These are phyloP conservation scores for Scomber japonicus DNA, from an alignment of 2,113 vertebrate species.

Conservation along the genomic window DNA sequence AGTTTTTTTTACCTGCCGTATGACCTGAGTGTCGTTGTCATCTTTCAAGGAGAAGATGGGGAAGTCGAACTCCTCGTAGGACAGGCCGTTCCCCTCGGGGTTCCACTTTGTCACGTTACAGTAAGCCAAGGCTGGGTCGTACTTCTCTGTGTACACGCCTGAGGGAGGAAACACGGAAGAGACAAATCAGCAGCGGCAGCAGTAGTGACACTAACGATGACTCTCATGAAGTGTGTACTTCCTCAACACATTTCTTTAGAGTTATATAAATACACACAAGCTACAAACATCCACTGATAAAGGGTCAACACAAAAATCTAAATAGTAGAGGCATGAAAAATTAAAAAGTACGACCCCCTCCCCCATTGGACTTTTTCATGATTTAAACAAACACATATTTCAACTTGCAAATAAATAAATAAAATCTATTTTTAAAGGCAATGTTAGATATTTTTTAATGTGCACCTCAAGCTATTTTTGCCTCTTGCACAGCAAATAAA, in stretches of 20 bases:
- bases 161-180: neutral
- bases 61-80: slow-evolving; percentile 93
- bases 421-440: neutral
- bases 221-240: neutral
- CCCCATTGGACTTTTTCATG: neutral
- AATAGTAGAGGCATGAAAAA: no score
- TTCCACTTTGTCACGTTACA: slow-evolving; percentile 90
- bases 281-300: neutral
- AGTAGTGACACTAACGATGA: fast-evolving
- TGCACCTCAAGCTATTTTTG: no score
- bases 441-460: no score
- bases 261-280: neutral
- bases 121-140: slow-evolving; percentile 86
- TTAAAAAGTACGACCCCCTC: neutral
- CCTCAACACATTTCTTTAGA: neutral
- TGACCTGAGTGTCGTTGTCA: slow-evolving; percentile 89
- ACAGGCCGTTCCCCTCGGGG: slow-evolving; percentile 86
- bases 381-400: neutral
- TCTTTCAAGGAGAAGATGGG: slow-evolving; percentile 94
- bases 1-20: slow-evolving; percentile 88
- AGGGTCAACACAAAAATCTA: no score
- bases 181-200: neutral
- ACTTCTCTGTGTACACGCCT: slow-evolving; percentile 90
- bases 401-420: neutral
- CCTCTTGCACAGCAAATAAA: no score